phyloP scores from a whole-genome alignment of 2,113 vertebrate species.

The Megaleporinus macrocephalus region DNA sequence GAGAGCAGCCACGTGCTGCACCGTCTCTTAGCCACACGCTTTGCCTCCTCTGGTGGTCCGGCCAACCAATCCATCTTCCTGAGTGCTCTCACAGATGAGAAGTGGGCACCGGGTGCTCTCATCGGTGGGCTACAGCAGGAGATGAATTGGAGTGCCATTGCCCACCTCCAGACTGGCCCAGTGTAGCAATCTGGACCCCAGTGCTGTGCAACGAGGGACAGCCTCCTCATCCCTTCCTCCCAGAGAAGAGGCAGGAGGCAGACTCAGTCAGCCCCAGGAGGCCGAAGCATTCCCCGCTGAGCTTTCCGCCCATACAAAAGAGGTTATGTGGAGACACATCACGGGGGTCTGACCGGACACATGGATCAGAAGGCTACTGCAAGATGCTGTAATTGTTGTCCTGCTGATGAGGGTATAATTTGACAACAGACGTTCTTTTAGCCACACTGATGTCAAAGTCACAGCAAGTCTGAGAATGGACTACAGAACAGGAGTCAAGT shows the following conservation, averaged over 20 bases:
- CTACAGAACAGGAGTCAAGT: neutral
- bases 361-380: slow-evolving; percentile 43
- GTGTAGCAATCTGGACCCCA: slow-evolving; percentile 79
- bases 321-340: slow-evolving; percentile 35
- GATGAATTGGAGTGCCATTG: slow-evolving; percentile 83
- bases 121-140: slow-evolving; percentile 90
- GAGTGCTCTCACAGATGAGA: slow-evolving; percentile 79
- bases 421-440: slow-evolving; percentile 22
- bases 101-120: slow-evolving; percentile 80
- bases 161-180: slow-evolving; percentile 80
- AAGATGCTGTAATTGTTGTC: slow-evolving; percentile 45
- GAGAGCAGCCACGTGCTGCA: slow-evolving; percentile 82
- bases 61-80: slow-evolving; percentile 87
- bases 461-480: neutral
- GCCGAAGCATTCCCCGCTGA: slow-evolving; percentile 70
- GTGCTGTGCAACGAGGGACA: slow-evolving; percentile 66
- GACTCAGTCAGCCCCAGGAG: slow-evolving; percentile 55
- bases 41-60: slow-evolving; percentile 82
- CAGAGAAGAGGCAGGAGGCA: slow-evolving; percentile 45
- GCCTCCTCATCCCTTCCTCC: slow-evolving; percentile 60
- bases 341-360: slow-evolving; percentile 42
- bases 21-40: slow-evolving; percentile 82
- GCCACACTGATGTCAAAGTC: slow-evolving; percentile 41
- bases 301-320: slow-evolving; percentile 47
- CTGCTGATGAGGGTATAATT: slow-evolving; percentile 40